A percentile compares a stretch with the other conserved stretches of the same genome.
Conservation (phyloP, 2,888 invertebrate genomes). For the Aradus depressus region DNA sequence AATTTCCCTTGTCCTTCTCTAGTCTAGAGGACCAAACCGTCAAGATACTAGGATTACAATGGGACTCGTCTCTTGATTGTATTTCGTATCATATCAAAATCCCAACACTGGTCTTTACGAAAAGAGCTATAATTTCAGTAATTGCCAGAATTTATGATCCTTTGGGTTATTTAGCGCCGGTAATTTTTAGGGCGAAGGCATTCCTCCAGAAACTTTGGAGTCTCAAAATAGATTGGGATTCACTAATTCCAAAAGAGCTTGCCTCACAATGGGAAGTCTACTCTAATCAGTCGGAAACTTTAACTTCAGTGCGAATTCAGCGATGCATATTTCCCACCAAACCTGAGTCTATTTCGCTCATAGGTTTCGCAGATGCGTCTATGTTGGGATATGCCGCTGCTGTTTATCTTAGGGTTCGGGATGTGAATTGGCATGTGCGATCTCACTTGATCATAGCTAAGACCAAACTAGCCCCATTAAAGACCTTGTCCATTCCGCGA, state of each 20-base stretch:
- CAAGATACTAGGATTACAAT: conserved; percentile 26
- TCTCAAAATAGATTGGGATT: too few species aligned
- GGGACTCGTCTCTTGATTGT: conserved; percentile 22
- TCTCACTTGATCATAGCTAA: not conserved
- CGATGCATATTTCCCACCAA: not conserved
- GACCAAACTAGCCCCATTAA: not conserved
- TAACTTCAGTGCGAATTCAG: not conserved
- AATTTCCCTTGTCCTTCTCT: not conserved
- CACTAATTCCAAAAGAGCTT: too few species aligned
- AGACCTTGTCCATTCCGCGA: not conserved
- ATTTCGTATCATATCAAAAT: conserved; percentile 20
- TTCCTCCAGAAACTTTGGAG: too few species aligned
- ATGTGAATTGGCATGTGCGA: not conserved
- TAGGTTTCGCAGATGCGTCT: conserved; percentile 8
- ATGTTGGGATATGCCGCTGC: conserved; percentile 6
- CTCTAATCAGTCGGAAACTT: too few species aligned
- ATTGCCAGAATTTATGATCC: conserved; percentile 28
- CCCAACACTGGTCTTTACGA: too few species aligned
- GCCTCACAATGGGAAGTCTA: too few species aligned
- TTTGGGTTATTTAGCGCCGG: too few species aligned
- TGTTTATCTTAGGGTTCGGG: not conserved
- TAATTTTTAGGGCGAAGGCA: too few species aligned
- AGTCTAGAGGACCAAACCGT: conserved; percentile 9
- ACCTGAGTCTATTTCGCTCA: not conserved
- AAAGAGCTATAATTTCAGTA: conserved; percentile 26